Conservation (phyloP, 2,113 vertebrate genomes). For the Atherinomorus stipes region DNA sequence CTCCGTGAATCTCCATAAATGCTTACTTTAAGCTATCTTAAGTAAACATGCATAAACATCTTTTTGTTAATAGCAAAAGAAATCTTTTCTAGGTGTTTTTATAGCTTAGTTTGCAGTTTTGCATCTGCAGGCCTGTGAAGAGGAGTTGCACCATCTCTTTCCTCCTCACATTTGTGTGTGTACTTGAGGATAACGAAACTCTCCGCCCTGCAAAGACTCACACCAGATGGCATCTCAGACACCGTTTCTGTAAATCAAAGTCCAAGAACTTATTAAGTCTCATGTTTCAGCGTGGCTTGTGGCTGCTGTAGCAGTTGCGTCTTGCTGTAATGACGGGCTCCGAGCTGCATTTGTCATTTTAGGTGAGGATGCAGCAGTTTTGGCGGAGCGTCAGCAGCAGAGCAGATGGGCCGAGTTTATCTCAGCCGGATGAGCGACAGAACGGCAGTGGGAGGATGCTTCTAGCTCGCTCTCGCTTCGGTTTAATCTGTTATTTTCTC, state of each 20-base stretch:
- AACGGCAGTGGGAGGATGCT: constrained; percentile 62
- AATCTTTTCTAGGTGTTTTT: neutral
- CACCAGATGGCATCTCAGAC: constrained; percentile 32
- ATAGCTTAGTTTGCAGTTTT: neutral
- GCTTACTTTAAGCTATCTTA: neutral
- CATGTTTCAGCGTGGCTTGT: neutral
- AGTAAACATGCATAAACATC: neutral
- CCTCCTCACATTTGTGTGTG: neutral
- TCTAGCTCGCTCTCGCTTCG: constrained; percentile 41
- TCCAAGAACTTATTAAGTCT: constrained; percentile 27
- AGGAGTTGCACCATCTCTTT: neutral
- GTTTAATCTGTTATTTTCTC: constrained; percentile 58
- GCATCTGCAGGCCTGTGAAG: neutral
- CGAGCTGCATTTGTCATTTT: constrained; percentile 7
- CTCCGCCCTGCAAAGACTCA: neutral
- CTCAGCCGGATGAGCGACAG: constrained; percentile 51
- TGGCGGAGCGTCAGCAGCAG: constrained; percentile 1
- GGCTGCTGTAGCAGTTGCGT: constrained; percentile 1
- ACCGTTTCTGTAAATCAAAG: constrained; percentile 17
- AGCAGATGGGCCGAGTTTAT: constrained; percentile 57
- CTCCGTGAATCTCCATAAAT: neutral
- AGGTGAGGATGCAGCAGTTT: constrained; percentile 47
- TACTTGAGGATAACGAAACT: neutral
- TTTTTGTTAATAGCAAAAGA: neutral
- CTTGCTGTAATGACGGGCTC: constrained; percentile 9